Percentiles rank a stretch among this genome's conserved stretches.
Evolutionary conservation across 1,140 invertebrate genomes (phyloP).

Genomic region (Pseudomyrmex cubaensis): DNA sequence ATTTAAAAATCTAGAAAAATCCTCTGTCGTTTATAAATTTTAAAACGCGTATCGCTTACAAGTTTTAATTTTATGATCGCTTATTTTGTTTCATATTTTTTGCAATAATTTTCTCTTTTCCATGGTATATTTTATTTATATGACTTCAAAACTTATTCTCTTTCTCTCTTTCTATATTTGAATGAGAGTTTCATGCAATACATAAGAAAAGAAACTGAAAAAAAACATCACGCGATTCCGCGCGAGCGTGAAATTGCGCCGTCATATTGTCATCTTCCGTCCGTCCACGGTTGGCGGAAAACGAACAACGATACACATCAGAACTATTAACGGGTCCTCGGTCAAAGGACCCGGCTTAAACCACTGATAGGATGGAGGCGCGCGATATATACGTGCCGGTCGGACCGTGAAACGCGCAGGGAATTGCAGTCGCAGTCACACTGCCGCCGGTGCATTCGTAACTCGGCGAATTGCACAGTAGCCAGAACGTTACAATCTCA

Average conservation of each 20-base stretch:
- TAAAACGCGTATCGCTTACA: too few species aligned
- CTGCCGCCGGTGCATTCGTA: conserved; percentile 24
- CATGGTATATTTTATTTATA: not conserved
- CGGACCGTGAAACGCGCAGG: conserved; percentile 64
- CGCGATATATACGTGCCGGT: conserved; percentile 51
- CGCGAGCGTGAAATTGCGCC: conserved; percentile 11
- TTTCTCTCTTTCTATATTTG: not conserved
- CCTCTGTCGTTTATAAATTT: not conserved
- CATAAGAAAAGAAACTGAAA: not conserved
- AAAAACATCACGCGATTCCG: not conserved
- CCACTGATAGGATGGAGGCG: conserved; percentile 49
- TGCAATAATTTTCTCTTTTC: not conserved
- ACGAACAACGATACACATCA: conserved; percentile 62
- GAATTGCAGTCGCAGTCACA: conserved; percentile 62
- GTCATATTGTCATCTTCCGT: conserved; percentile 11
- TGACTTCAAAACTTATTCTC: not conserved
- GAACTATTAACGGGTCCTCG: conserved; percentile 70
- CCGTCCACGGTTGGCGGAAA: conserved; percentile 3
- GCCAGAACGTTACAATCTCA: conserved; percentile 64
- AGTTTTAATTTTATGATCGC: too few species aligned
- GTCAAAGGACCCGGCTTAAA: conserved; percentile 68
- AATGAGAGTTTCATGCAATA: not conserved
- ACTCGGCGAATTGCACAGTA: conserved; percentile 62
- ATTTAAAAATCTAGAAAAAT: conserved; percentile 15
- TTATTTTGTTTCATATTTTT: not conserved